Conservation (phyloP, 30 jellyfish, hydroid and myxozoan species). For the Morbakka virulenta region DNA sequence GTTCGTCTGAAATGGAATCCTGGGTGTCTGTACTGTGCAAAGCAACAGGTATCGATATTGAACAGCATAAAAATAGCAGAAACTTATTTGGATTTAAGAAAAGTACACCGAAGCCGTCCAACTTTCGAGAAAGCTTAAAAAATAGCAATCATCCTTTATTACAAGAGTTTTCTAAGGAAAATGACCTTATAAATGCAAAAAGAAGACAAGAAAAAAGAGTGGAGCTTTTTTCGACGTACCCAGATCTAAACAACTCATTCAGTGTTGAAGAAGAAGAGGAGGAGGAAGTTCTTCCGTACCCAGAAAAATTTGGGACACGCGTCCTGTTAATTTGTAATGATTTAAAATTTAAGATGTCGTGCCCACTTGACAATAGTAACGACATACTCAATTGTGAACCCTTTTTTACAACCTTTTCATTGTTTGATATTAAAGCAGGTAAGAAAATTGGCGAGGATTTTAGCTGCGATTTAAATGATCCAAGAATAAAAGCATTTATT, state of each 20-base stretch:
- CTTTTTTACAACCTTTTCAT: conserved; percentile 73
- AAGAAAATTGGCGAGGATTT: conserved; percentile 90
- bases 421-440: conserved; percentile 77
- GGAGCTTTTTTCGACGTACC: conserved; percentile 66
- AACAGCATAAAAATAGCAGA: conserved; percentile 78
- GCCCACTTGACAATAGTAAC: conserved; percentile 52
- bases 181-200: conserved; percentile 75
- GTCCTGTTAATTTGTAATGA: conserved; percentile 48
- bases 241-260: conserved; percentile 67
- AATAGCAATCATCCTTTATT: conserved; percentile 93
- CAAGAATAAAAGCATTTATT: conserved; percentile 43
- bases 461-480: conserved; percentile 83
- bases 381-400: conserved; percentile 82
- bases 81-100: conserved; percentile 67
- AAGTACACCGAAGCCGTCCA: conserved; percentile 88
- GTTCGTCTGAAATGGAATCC: conserved; percentile 92
- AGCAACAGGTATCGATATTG: conserved; percentile 97
- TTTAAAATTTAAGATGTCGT: conserved; percentile 60
- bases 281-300: conserved; percentile 62
- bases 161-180: conserved; percentile 90
- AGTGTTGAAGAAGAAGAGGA: conserved; percentile 61
- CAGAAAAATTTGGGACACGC: conserved; percentile 42
- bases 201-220: conserved; percentile 70
- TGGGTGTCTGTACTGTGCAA: conserved; percentile 95
- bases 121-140: conserved; percentile 87